Conservation (phyloP, 2,888 invertebrate genomes). For the Eupithecia vulgata region DNA sequence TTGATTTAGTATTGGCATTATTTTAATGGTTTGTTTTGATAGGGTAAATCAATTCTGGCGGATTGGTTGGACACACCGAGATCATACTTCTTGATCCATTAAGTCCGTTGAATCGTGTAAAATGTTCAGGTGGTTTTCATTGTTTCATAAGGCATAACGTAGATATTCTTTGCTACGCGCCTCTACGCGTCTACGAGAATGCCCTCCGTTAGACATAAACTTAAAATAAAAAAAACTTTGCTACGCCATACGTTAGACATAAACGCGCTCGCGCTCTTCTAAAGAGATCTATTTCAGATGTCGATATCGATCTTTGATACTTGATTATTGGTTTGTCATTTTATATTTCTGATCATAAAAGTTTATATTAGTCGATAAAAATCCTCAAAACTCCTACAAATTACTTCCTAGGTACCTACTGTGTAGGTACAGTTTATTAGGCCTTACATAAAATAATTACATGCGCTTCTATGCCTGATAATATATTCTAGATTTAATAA, state of each 20-base stretch:
- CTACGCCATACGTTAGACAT: constrained; percentile 32
- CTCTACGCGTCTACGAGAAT: constrained; percentile 1
- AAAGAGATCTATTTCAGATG: not conserved
- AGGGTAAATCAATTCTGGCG: constrained; percentile 13
- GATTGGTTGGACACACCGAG: not conserved
- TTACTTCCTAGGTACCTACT: not conserved
- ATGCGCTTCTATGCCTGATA: not conserved
- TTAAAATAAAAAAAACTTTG: too few relatives aligned
- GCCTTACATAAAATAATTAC: not conserved
- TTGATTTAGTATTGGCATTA: constrained; percentile 39
- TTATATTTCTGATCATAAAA: not conserved
- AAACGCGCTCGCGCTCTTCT: constrained; percentile 32
- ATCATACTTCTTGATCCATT: not conserved
- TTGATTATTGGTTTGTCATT: not conserved
- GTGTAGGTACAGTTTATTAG: not conserved
- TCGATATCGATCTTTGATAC: not conserved
- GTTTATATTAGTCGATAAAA: not conserved
- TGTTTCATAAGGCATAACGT: not conserved
- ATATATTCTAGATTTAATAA: not conserved
- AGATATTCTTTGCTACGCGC: not conserved
- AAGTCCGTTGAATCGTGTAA: not conserved
- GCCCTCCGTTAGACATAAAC: constrained; percentile 37
- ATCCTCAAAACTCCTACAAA: not conserved
- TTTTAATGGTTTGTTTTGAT: constrained; percentile 23
- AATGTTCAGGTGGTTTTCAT: not conserved